Evolutionary conservation across 53 echinoderm and acorn worm species (phyloP), one percentile per base, ranked within the genome.

Genomic region (Crossaster papposus): DNA sequence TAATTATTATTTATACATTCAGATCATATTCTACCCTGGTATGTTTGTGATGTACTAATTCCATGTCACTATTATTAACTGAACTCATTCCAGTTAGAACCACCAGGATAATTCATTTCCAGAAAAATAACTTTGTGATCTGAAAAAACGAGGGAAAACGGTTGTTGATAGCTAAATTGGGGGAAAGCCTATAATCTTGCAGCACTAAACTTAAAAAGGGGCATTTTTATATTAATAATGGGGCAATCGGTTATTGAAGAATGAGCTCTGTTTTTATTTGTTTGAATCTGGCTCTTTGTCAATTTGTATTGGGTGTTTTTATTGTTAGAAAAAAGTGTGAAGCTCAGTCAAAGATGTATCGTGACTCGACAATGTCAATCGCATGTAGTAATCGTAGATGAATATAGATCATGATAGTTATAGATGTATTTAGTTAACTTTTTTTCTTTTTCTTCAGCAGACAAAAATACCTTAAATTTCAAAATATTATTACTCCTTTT

Each of bases 291-390:
- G 17, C 58, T 58, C 58, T n/a, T n/a, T 58, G 31, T 33, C 31
- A 81, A 26, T 26, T 38, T 82, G 2, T 28, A 38, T 36, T 65
- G 65, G 82, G 65, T 68, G 68, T 82, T 82, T 82, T 82, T 10
- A 72, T 51, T 84, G 52, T 44, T 44, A 32, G 51, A 36, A 20
- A 37, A 71, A 37, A 50, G 44, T 70, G 26, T 7, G 14, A 20
- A 52, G 23, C 44, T 14, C 71, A 84, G 18, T 84, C 72, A 54
- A 32, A 51, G 22, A 34, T 84, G 84, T 84, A 84, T 84, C 20
- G 84, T 84, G 84, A 84, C 84, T 84, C 72, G 84, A 84, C 84
- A 84, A 65, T 82, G 54, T 55, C 32, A 44, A 55, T 28, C 58
- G 23, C 34, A 74, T 2, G 28, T 26, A 11, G 1, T 24, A 23